phyloP scores from a whole-genome alignment of 2,113 vertebrate species.

The Xenus cinereus region DNA sequence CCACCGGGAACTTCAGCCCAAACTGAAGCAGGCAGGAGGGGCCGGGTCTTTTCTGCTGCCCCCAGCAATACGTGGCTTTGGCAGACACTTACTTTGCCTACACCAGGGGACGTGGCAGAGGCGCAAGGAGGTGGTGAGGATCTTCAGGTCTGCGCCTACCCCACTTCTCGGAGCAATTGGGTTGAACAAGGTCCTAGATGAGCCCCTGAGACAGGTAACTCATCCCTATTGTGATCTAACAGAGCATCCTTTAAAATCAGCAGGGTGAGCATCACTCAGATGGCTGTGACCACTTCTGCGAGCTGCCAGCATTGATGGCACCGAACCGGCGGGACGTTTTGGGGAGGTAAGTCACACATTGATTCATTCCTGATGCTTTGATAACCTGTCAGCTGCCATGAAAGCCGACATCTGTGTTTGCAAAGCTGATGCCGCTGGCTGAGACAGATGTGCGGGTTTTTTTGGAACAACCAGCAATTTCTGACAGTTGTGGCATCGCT shows the following conservation, averaged over 20 bases:
- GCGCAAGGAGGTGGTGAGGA: background rate
- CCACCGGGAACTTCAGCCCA: background rate
- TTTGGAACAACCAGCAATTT: background rate
- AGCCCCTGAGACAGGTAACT: background rate
- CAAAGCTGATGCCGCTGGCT: background rate
- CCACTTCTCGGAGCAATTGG: rapidly evolving
- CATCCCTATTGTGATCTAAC: background rate
- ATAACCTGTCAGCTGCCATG: background rate
- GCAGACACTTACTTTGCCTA: rapidly evolving
- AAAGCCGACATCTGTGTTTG: background rate
- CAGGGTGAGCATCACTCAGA: too few species aligned
- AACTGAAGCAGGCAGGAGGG: background rate
- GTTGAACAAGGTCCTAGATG: rapidly evolving
- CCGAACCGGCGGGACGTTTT: background rate
- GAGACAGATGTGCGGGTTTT: background rate
- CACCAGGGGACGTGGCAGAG: background rate
- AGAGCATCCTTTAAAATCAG: background rate
- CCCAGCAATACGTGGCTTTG: background rate
- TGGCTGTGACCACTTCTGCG: background rate
- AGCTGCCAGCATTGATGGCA: background rate
- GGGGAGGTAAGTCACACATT: background rate
- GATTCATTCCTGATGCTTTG: background rate
- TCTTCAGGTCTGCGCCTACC: background rate
- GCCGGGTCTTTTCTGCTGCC: background rate
- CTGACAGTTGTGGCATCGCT: background rate